Conservation (phyloP, 2,113 vertebrate species). For the Pavo muticus region DNA sequence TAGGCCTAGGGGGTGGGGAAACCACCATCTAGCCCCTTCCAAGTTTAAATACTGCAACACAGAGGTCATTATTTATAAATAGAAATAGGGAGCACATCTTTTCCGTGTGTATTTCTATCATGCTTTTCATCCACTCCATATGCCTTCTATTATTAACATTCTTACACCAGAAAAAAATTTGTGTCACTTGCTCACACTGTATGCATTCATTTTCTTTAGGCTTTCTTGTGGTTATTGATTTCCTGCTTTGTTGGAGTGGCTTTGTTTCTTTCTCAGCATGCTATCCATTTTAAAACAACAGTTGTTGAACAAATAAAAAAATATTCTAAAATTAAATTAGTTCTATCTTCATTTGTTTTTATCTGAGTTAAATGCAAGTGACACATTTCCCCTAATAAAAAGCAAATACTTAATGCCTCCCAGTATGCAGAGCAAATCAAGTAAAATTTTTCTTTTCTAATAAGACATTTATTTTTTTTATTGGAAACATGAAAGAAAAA, state of each 20-base stretch:
- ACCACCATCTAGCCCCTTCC: constrained; percentile 22
- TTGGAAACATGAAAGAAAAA: constrained; percentile 44
- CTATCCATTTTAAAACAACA: constrained; percentile 67
- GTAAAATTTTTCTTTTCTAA: constrained; percentile 2
- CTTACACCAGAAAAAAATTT: constrained; percentile 59
- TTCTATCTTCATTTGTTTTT: constrained; percentile 61
- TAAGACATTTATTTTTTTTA: constrained; percentile 13
- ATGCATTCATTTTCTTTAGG: constrained; percentile 58
- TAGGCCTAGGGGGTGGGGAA: background rate
- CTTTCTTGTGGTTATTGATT: constrained; percentile 72
- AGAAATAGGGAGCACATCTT: constrained; percentile 35
- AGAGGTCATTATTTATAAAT: constrained; percentile 61
- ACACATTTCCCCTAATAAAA: constrained; percentile 4
- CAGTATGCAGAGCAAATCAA: background rate
- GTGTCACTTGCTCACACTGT: constrained; percentile 37
- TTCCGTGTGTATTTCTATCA: constrained; percentile 15
- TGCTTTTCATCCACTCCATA: constrained; percentile 17
- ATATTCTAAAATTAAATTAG: constrained; percentile 59
- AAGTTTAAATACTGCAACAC: constrained; percentile 47
- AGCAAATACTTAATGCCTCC: constrained; percentile 22
- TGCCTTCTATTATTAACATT: constrained; percentile 57
- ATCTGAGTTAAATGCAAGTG: constrained; percentile 38
- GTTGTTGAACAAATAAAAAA: constrained; percentile 44
- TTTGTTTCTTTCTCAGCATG: constrained; percentile 59
- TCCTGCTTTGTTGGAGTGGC: constrained; percentile 60